These are phyloP conservation scores for Phasia obesa DNA, from an alignment of 2,888 invertebrate species.

Conservation along the genomic window DNA sequence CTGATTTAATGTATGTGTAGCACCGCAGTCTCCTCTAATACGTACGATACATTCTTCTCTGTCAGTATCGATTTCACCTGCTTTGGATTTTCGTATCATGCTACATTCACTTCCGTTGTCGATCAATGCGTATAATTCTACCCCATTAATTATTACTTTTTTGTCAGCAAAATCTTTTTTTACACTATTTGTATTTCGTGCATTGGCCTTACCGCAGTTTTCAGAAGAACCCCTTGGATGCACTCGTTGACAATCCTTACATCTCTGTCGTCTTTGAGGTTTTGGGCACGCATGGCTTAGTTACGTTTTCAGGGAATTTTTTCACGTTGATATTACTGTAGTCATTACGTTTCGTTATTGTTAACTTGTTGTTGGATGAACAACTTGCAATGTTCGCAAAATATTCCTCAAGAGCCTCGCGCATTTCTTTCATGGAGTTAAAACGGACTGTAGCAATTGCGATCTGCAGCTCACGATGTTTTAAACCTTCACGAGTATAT, in stretches of 20 bases:
- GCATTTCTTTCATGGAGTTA: slow-evolving; percentile 15
- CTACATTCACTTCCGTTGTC: slow-evolving; percentile 1
- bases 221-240: slow-evolving; percentile 7
- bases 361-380: no score
- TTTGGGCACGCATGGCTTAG: neutral
- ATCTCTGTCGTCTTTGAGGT: neutral
- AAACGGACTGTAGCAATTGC: slow-evolving; percentile 22
- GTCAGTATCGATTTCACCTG: neutral
- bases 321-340: neutral
- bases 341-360: neutral
- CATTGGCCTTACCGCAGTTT: slow-evolving; percentile 17
- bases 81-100: neutral
- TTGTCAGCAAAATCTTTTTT: no score
- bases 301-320: neutral
- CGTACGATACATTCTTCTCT: neutral
- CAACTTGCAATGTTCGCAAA: slow-evolving; percentile 1
- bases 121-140: neutral
- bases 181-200: no score
- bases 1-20: neutral
- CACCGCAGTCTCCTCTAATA: neutral
- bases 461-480: slow-evolving; percentile 21
- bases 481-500: no score
- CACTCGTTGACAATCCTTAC: slow-evolving; percentile 20
- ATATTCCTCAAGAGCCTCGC: slow-evolving; percentile 36
- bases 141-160: no score